These are phyloP conservation scores for Coilia nasus DNA, from an alignment of 2,797 vertebrate species.

Conservation along the genomic window DNA sequence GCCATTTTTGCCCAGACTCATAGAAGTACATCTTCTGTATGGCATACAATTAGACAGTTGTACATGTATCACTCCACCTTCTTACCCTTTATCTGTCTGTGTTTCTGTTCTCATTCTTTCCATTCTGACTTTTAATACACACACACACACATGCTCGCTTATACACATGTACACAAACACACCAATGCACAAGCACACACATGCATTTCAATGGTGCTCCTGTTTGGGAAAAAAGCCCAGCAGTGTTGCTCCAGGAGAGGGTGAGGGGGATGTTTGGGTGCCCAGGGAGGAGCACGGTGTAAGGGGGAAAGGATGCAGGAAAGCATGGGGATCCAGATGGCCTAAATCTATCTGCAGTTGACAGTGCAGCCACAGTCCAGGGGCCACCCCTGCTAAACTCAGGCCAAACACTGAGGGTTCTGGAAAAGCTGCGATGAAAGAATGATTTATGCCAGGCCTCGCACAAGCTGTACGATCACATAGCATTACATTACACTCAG, in stretches of 20 bases:
- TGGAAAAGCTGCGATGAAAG: constrained; percentile 47
- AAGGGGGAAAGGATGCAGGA: constrained; percentile 38
- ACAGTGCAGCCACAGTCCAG: constrained; percentile 42
- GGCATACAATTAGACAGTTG: neutral
- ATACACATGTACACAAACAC: neutral
- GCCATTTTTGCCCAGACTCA: constrained; percentile 13
- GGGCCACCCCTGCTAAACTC: constrained; percentile 36
- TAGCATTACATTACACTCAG: no score
- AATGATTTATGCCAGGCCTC: constrained; percentile 52
- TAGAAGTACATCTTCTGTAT: neutral
- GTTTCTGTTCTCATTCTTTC: constrained; percentile 21
- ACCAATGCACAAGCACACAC: neutral
- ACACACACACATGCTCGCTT: neutral
- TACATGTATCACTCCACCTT: neutral
- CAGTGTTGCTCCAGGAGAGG: constrained; percentile 36
- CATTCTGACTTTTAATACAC: constrained; percentile 9
- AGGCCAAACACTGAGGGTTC: constrained; percentile 21
- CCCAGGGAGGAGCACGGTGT: constrained; percentile 40
- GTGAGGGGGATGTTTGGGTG: constrained; percentile 32
- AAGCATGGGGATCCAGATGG: constrained; percentile 50
- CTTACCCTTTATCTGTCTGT: neutral
- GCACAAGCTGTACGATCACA: neutral
- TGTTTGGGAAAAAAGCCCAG: neutral
- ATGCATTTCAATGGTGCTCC: neutral
- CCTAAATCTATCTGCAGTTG: constrained; percentile 56